Base-by-base conservation (phyloP, 2,113 vertebrate genomes). In the Fulica atra region DNA sequence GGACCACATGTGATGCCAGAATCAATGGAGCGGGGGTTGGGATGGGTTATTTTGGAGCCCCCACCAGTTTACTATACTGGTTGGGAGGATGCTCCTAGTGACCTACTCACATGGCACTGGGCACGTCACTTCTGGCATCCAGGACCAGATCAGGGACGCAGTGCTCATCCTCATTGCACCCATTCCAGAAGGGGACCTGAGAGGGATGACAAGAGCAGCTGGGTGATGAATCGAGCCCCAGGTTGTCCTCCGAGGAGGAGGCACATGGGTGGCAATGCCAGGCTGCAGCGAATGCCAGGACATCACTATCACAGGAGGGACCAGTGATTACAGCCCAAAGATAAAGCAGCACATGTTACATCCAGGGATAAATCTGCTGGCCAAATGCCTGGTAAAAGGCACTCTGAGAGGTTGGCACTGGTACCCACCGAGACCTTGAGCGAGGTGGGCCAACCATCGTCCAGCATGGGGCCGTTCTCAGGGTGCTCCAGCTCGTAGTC, bases 151-250 rank as follows among this genome's bases (percentile, higher is more conserved):
- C 98, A 0, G 99, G 99, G 60, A 99, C 98, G 29, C 99, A 99
- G 92, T 98, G 99, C 81, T 99, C 99, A 1, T 99, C 99, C 86
- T 99, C 99, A 0, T 98, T 99, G 97, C 99, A 99, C n/a, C 99
- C 99, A 0, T 99, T 99, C 99, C 99, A 99, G 97, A 99, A 99
- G 28, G 99, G 99, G 51, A 99, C 98, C 99, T 99, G 80, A 69
- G 21, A 17, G 63, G 80, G 78, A 77, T 25, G n/a, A 17, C 1
- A 38, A 42, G 28, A 69, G 26, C 44, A 10, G 24, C 48, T 51
- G 0, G 0, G 53, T 18, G 83, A 46, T 0, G 0, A 6, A 25
- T 12, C 10, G 20, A 6, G 28, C 19, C 28, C 7, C 36, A 24
- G 19, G 19, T 29, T 29, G 4, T 35, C 5, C 40, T 53, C 92